phyloP scores from a whole-genome alignment of 2,888 invertebrate species.

The Ferdinandea cuprea region DNA sequence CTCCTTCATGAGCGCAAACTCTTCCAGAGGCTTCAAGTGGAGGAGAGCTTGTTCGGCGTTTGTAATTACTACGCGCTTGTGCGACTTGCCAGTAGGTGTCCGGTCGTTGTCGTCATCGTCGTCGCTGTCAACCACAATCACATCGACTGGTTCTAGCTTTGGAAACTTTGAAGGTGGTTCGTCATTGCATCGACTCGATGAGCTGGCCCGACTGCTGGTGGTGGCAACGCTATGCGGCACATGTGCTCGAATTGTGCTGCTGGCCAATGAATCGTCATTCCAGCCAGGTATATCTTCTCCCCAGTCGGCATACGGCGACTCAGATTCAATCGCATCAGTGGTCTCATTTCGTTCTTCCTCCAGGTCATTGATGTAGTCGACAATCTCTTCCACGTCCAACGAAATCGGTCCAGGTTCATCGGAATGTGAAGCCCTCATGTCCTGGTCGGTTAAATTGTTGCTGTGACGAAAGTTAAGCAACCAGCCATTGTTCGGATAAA shows the following conservation, averaged over 20 bases:
- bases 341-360: conserved; percentile 8
- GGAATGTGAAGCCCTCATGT: conserved; percentile 52
- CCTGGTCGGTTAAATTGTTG: conserved; percentile 72
- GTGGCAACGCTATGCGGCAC: conserved; percentile 38
- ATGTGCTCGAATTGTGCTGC: conserved; percentile 20
- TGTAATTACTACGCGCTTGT: conserved; percentile 11
- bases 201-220: conserved; percentile 25
- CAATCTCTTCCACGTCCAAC: conserved; percentile 37
- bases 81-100: background rate
- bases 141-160: conserved; percentile 53
- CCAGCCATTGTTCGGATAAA: conserved; percentile 77
- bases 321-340: background rate
- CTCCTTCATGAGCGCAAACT: conserved; percentile 81
- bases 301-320: conserved; percentile 3
- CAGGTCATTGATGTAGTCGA: conserved; percentile 26
- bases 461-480: conserved; percentile 76
- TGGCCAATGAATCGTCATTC: conserved; percentile 55
- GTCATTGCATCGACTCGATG: conserved; percentile 24
- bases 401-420: conserved; percentile 48
- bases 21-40: conserved; percentile 80
- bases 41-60: conserved; percentile 77
- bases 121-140: conserved; percentile 62
- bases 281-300: background rate
- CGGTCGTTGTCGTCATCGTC: conserved; percentile 39
- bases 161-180: conserved; percentile 38